Conservation (phyloP, 2,113 vertebrate genomes). For the Poeciliopsis retropinna region DNA sequence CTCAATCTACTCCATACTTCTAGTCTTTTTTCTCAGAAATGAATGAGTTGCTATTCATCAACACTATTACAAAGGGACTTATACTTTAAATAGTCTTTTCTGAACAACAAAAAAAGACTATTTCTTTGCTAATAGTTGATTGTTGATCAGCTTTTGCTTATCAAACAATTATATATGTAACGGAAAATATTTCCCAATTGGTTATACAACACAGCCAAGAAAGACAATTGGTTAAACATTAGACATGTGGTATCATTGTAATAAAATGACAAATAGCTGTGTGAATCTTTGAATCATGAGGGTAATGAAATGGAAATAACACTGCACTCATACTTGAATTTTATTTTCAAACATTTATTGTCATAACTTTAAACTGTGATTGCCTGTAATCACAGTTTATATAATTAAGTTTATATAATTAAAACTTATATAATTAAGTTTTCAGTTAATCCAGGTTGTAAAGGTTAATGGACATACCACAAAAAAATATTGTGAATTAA, state of each 20-base stretch:
- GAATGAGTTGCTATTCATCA: slow-evolving; percentile 24
- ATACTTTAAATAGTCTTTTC: neutral
- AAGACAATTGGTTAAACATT: slow-evolving; percentile 55
- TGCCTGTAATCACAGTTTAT: too few species aligned
- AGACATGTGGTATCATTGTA: slow-evolving; percentile 16
- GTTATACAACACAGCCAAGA: neutral
- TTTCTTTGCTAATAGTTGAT: too few species aligned
- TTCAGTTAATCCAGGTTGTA: neutral
- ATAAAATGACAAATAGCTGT: slow-evolving; percentile 26
- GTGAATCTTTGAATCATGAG: slow-evolving; percentile 51
- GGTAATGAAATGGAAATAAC: slow-evolving; percentile 15
- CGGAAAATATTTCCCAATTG: neutral
- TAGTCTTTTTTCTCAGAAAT: slow-evolving; percentile 75
- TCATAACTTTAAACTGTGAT: neutral
- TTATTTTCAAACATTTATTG: neutral
- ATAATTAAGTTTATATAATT: too few species aligned
- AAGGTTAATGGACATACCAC: neutral
- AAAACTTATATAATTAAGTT: neutral
- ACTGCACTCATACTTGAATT: neutral
- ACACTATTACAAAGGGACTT: neutral
- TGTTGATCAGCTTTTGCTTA: neutral
- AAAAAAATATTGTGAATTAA: neutral
- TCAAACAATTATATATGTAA: neutral
- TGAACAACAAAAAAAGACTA: too few species aligned
- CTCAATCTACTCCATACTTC: slow-evolving; percentile 77